phyloP scores from a whole-genome alignment of 2,113 vertebrate genomes.

The Passer montanus region DNA sequence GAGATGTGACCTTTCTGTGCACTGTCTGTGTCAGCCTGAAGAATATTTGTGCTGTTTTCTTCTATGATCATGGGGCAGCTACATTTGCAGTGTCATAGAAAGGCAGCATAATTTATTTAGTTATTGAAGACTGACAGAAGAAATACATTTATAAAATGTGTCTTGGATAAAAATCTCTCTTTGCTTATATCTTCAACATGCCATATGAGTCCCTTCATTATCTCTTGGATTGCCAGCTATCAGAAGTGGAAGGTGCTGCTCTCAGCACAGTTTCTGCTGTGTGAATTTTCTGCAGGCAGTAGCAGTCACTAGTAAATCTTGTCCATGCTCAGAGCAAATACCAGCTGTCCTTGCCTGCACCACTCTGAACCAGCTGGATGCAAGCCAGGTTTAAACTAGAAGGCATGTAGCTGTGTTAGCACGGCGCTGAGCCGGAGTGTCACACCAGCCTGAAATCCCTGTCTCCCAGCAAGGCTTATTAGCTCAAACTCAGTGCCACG shows the following conservation, averaged over 20 bases:
- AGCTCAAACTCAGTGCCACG: slow-evolving; percentile 16
- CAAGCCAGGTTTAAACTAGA: slow-evolving; percentile 25
- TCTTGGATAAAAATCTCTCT: not conserved
- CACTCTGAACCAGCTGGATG: slow-evolving; percentile 23
- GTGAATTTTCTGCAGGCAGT: not conserved
- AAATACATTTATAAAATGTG: not conserved
- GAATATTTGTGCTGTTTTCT: not conserved
- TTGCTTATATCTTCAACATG: not conserved
- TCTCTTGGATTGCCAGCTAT: not conserved
- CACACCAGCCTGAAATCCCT: not conserved
- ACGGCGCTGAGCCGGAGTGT: not conserved
- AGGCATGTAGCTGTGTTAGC: slow-evolving; percentile 34
- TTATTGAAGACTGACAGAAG: not conserved
- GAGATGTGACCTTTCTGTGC: not conserved
- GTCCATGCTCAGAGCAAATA: not conserved
- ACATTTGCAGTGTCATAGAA: not conserved
- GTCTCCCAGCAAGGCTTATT: slow-evolving; percentile 49
- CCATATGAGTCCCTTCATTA: not conserved
- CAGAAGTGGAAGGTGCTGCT: not conserved
- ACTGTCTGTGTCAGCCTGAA: not conserved
- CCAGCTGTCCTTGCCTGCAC: slow-evolving; percentile 26
- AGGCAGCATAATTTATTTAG: not conserved
- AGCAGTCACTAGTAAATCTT: not conserved
- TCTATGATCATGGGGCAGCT: not conserved
- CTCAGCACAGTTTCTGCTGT: not conserved